phyloP scores from a whole-genome alignment of 2,888 invertebrate genomes.

The Galeruca laticollis region DNA sequence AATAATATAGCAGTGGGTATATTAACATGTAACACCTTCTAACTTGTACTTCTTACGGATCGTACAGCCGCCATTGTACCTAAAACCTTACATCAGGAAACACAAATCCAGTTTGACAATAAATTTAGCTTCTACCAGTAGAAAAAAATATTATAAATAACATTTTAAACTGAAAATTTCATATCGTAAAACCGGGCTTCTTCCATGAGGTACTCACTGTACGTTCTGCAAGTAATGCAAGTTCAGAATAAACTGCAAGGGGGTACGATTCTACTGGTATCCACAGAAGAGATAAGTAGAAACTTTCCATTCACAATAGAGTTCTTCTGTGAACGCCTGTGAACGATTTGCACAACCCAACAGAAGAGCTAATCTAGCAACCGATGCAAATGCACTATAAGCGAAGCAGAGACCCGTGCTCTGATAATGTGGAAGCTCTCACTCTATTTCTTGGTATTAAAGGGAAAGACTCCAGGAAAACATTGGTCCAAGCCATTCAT shows the following conservation, averaged over 20 bases:
- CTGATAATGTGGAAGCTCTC: constrained; percentile 67
- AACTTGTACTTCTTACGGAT: constrained; percentile 34
- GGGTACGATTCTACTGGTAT: constrained; percentile 12
- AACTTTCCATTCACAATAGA: not conserved
- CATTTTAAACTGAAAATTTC: too few relatives aligned
- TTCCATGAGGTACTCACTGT: constrained; percentile 38
- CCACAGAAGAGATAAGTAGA: constrained; percentile 1
- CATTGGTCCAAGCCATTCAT: constrained; percentile 39
- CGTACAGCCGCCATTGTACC: constrained; percentile 45
- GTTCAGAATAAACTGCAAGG: constrained; percentile 12
- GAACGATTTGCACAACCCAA: constrained; percentile 65
- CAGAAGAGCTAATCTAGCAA: constrained; percentile 65
- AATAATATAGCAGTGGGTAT: constrained; percentile 63
- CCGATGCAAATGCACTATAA: constrained; percentile 62
- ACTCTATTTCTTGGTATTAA: constrained; percentile 66
- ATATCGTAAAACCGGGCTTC: constrained; percentile 7
- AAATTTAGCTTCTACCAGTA: not conserved
- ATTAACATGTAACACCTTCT: constrained; percentile 53
- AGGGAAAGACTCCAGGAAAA: constrained; percentile 62
- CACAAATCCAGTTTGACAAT: constrained; percentile 20
- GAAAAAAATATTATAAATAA: too few relatives aligned
- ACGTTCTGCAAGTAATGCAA: constrained; percentile 32
- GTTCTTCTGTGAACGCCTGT: constrained; percentile 7
- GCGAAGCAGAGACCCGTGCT: constrained; percentile 68
- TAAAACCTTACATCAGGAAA: constrained; percentile 29